phyloP scores from a whole-genome alignment of 2,113 vertebrate species.

The Urocynchramus pylzowi region DNA sequence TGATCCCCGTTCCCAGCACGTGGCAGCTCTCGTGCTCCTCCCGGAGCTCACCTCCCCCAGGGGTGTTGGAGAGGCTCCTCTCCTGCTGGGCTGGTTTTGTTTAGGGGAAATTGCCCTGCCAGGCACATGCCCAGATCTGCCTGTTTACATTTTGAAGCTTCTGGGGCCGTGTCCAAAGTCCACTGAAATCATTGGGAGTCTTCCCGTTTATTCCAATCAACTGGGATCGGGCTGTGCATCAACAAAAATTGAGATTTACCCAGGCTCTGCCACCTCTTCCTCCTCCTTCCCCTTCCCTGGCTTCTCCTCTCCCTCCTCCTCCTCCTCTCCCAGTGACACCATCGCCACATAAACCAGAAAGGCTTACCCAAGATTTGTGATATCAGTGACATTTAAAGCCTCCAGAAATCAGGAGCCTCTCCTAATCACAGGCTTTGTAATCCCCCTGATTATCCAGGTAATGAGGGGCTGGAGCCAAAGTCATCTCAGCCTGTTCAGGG shows the following conservation, averaged over 20 bases:
- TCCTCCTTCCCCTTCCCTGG: not conserved
- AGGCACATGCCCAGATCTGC: not conserved
- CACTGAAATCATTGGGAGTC: not conserved
- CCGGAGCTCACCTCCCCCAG: not conserved
- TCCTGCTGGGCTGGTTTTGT: not conserved
- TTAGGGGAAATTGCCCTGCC: not conserved
- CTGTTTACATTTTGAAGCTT: constrained; percentile 14
- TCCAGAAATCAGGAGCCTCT: not conserved
- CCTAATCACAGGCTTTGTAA: not conserved
- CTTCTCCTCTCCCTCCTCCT: not conserved
- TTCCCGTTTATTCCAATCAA: not conserved
- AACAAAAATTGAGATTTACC: not conserved
- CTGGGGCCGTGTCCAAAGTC: constrained; percentile 9
- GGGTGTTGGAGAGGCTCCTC: not conserved
- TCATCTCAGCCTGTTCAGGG: not conserved
- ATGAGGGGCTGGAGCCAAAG: not conserved
- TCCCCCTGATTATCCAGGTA: constrained; percentile 22
- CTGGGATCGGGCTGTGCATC: not conserved
- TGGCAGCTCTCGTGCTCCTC: not conserved
- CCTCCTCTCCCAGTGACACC: not conserved
- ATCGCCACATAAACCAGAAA: not conserved
- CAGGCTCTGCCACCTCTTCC: not conserved
- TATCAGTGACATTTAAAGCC: constrained; percentile 27
- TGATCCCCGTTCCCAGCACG: accelerated
- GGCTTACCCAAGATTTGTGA: not conserved